A percentile compares a stretch with the other conserved stretches of the same genome.
phyloP scores from a whole-genome alignment of 1,140 invertebrate genomes.

The Dreissena polymorpha region DNA sequence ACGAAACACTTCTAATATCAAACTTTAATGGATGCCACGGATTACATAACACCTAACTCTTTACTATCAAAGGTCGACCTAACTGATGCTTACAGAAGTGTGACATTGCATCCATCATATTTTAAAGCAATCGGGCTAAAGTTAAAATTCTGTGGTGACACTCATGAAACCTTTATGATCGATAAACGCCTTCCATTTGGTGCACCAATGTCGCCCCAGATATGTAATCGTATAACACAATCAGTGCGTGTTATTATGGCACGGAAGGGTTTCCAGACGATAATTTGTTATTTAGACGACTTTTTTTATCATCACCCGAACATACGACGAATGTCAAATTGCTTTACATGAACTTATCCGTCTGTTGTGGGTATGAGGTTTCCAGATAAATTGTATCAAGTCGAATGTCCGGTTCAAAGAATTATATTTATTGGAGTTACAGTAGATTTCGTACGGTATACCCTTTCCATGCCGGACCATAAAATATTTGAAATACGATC shows the following conservation, averaged over 20 bases:
- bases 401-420: slow-evolving; percentile 5
- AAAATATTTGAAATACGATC: slow-evolving; percentile 4
- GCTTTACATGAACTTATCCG: not conserved
- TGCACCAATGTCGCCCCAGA: not conserved
- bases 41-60: slow-evolving; percentile 12
- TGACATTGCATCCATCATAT: slow-evolving; percentile 35
- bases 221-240: not conserved
- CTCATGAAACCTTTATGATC: not conserved
- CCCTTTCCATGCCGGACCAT: not conserved
- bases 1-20: slow-evolving; percentile 17
- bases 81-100: slow-evolving; percentile 6
- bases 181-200: slow-evolving; percentile 6
- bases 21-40: not conserved
- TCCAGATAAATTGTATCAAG: slow-evolving; percentile 35
- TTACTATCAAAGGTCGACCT: slow-evolving; percentile 38
- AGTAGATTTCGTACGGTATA: not conserved
- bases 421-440: slow-evolving; percentile 22
- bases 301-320: slow-evolving; percentile 26
- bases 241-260: not conserved
- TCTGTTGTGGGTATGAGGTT: slow-evolving; percentile 22
- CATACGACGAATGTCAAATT: slow-evolving; percentile 11
- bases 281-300: slow-evolving; percentile 36
- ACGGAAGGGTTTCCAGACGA: not conserved
- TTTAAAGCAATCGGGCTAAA: slow-evolving; percentile 20
- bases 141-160: slow-evolving; percentile 17